Percentiles rank a stretch among this genome's conserved stretches.
Evolutionary conservation across 2,113 vertebrate genomes (phyloP).

Genomic region (Platysteira castanea): DNA sequence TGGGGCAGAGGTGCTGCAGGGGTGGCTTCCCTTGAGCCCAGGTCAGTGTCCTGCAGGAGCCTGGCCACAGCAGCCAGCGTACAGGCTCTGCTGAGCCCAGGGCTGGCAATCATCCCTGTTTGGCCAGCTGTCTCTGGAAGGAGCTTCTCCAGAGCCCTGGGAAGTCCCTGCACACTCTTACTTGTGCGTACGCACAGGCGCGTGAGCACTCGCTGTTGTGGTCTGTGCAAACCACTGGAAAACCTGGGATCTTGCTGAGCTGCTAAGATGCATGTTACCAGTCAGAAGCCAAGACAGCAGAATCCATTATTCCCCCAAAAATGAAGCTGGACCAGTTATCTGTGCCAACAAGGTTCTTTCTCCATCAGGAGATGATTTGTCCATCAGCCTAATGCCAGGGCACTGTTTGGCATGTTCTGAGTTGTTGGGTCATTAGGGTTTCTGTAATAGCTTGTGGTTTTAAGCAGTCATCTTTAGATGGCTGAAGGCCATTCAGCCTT

Average conservation of each 20-base stretch:
- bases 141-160: neutral
- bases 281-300: neutral
- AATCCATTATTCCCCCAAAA: neutral
- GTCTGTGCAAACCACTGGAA: neutral
- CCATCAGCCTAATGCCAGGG: neutral
- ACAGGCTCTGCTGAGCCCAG: neutral
- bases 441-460: neutral
- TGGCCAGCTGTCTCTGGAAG: neutral
- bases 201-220: neutral
- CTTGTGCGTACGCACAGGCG: accelerated
- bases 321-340: neutral
- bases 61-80: accelerated
- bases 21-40: neutral
- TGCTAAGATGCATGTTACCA: neutral
- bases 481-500: neutral
- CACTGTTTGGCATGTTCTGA: neutral
- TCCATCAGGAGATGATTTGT: neutral
- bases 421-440: neutral
- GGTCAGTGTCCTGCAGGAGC: neutral
- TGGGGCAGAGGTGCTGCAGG: accelerated
- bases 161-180: neutral
- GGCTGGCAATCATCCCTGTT: neutral
- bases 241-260: neutral
- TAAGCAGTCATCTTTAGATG: neutral
- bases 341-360: neutral